These are phyloP conservation scores for Ylistrum balloti DNA, from an alignment of 1,140 invertebrate genomes.

Conservation along the genomic window DNA sequence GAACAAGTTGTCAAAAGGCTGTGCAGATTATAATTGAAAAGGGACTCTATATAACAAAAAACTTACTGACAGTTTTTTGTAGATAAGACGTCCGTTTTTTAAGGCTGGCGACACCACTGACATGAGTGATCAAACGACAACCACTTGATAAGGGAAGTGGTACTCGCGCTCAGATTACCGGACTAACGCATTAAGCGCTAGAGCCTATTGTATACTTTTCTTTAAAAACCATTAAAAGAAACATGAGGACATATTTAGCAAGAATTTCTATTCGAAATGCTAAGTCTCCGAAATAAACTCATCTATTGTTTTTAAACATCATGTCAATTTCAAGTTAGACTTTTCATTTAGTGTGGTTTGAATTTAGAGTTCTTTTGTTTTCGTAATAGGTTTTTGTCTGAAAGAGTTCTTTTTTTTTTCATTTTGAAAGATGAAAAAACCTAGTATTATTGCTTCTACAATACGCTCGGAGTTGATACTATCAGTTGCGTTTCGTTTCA, in stretches of 20 bases:
- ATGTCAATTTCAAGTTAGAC: background rate
- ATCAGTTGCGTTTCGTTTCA: constrained; percentile 52
- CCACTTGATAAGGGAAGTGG: background rate
- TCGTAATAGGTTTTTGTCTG: constrained; percentile 34
- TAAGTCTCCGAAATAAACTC: background rate
- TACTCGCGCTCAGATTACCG: background rate
- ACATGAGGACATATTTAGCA: constrained; percentile 19
- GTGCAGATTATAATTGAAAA: background rate
- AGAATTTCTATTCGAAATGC: constrained; percentile 20
- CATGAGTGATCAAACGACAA: constrained; percentile 2
- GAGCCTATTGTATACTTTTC: constrained; percentile 17
- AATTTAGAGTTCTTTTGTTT: constrained; percentile 29
- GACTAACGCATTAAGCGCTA: constrained; percentile 10
- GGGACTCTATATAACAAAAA: background rate
- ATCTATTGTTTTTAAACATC: constrained; percentile 20
- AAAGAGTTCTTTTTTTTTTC: constrained; percentile 21
- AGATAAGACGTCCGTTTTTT: constrained; percentile 33
- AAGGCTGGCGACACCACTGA: constrained; percentile 4
- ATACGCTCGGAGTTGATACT: constrained; percentile 49
- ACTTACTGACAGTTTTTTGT: constrained; percentile 3
- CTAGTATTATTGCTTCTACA: constrained; percentile 34
- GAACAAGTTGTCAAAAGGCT: background rate
- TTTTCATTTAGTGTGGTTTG: background rate
- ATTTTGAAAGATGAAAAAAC: constrained; percentile 40
- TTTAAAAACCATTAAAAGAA: constrained; percentile 30